Percentiles rank a stretch among this genome's conserved stretches.
Evolutionary conservation across 2,113 vertebrate genomes (phyloP).

Genomic region (Periophthalmus modestus): DNA sequence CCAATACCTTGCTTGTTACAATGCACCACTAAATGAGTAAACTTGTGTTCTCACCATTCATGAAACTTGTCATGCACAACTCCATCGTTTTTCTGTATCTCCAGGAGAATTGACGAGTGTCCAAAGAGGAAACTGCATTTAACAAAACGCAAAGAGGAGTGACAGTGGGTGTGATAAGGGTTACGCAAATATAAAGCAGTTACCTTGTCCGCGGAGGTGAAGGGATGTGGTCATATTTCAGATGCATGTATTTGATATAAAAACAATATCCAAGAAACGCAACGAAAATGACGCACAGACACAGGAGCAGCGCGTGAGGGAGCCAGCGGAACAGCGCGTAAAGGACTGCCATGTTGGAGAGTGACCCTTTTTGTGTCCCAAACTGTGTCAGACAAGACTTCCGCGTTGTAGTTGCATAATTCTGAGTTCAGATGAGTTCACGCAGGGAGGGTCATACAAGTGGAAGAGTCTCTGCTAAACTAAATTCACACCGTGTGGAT

Average conservation of each 20-base stretch:
- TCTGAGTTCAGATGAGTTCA: not conserved
- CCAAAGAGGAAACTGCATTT: constrained; percentile 63
- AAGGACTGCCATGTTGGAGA: constrained; percentile 12
- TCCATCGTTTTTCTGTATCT: constrained; percentile 6
- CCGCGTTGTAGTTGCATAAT: not conserved
- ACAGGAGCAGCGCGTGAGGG: constrained; percentile 37
- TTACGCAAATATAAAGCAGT: not conserved
- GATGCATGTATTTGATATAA: constrained; percentile 72
- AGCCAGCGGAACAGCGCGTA: not conserved
- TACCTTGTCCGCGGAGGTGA: constrained; percentile 79
- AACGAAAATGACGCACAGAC: constrained; percentile 3
- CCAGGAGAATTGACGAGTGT: constrained; percentile 15
- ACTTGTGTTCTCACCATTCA: constrained; percentile 60
- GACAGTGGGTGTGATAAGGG: no score
- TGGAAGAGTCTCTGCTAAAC: no score
- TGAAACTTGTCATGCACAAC: constrained; percentile 36
- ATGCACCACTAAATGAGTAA: no score
- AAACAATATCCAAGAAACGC: constrained; percentile 61
- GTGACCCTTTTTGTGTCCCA: not conserved
- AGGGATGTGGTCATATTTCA: constrained; percentile 81
- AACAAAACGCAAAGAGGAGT: not conserved
- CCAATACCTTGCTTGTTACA: no score
- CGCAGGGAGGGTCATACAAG: no score
- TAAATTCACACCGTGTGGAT: no score
- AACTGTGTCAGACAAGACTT: not conserved